Percentiles rank a stretch among this genome's conserved stretches.
Conservation (phyloP, 1,140 invertebrate genomes). For the Macrobrachium nipponense region DNA sequence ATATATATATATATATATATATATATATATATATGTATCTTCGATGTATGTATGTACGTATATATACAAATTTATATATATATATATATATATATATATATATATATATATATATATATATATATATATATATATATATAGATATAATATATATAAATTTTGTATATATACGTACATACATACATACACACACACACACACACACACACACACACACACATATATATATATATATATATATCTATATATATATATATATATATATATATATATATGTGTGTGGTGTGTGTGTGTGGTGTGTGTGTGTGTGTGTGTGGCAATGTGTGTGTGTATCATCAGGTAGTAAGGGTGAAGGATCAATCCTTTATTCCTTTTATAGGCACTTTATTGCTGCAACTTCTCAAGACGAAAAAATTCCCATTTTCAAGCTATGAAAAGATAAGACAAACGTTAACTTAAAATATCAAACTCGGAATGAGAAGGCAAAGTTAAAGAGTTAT, state of each 20-base stretch:
- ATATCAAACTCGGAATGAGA: no score
- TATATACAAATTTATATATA: not conserved
- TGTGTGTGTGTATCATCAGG: not conserved
- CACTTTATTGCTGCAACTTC: no score
- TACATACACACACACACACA: not conserved
- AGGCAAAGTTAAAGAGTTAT: no score
- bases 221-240: not conserved
- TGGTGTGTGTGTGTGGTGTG: no score
- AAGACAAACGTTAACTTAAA: no score
- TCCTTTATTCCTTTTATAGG: no score
- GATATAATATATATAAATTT: not conserved
- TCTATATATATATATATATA: constrained; percentile 15
- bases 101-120: not conserved
- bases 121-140: not conserved
- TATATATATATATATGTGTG: constrained; percentile 20
- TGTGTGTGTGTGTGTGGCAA: no score
- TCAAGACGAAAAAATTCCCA: no score
- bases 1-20: not conserved
- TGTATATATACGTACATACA: not conserved
- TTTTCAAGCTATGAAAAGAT: no score
- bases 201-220: not conserved
- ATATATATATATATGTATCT: not conserved
- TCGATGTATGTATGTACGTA: constrained; percentile 2
- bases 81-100: not conserved
- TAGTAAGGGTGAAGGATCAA: no score